Evolutionary conservation across 2,888 invertebrate species (phyloP), one percentile per base, ranked within the genome.

Genomic region (Bombylius discolor): DNA sequence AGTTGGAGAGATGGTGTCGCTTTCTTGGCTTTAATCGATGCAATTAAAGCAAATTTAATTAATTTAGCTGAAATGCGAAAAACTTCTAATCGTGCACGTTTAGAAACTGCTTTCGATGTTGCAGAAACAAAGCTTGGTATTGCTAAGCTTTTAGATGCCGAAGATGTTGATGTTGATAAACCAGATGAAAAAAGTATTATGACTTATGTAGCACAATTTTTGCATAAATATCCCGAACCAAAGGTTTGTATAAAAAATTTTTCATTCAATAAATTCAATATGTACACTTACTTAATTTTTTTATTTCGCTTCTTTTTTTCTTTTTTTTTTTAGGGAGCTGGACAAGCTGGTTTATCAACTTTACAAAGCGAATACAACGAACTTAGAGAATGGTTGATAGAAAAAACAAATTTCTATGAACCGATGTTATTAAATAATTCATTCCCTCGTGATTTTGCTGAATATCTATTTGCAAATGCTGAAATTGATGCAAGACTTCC

Each of bases 131-230:
- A 94, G 68, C 77, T 97, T 46, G 96, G 95, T 58, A 95, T 97
- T 66, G 88, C 94, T 32, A 81, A 89, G 65, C 78, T 97, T 12
- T 76, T 97, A 55, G 97, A 97, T 71, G 90, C 96, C 5, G 96
- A 96, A 76, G 95, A 95, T 74, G 94, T 95, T 52, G 95, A 96
- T 72, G 94, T 95, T 34, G 86, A 89, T 36, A 90, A 91, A 70
- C 97, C 97, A 5, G 97, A 97, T 73, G 97, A 97, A 73, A 89
- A 92, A 75, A 95, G 94, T 60, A 92, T 97, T 66, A 97, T 97
- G 96, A 97, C 97, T 39, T 97, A 97, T 73, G 95, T 97, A 60
- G 95, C 97, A 47, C 96, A 97, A 78, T 97, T 97, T 76, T 79
- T 97, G 69, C 94, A 96, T 73, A 93, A 94, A 77, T 91, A 90